Conservation (phyloP, 2,888 invertebrate species). For the Acanthosoma haemorrhoidale region DNA sequence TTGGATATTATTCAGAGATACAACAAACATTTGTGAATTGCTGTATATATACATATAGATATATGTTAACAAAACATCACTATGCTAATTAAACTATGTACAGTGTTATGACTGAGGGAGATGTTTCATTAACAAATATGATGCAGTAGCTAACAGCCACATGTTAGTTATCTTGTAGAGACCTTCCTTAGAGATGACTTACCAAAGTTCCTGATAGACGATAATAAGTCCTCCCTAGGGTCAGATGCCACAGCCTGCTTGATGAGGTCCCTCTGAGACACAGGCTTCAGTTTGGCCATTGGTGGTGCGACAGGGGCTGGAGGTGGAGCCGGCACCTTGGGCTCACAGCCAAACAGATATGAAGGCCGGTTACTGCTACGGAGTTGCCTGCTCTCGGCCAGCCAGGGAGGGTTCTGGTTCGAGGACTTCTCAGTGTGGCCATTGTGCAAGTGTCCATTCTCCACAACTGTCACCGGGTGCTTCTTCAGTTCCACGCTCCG, state of each 20-base stretch:
- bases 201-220: slow-evolving; percentile 66
- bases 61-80: not conserved
- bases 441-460: slow-evolving; percentile 31
- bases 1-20: not conserved
- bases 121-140: slow-evolving; percentile 4
- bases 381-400: not conserved
- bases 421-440: slow-evolving; percentile 12
- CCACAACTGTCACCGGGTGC: slow-evolving; percentile 32
- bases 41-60: too few relatives aligned
- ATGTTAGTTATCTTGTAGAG: slow-evolving; percentile 34
- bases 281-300: not conserved
- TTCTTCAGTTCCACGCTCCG: slow-evolving; percentile 52
- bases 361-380: not conserved
- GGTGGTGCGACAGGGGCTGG: slow-evolving; percentile 16
- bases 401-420: not conserved
- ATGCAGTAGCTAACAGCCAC: not conserved
- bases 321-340: not conserved
- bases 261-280: not conserved
- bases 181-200: slow-evolving; percentile 39
- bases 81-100: slow-evolving; percentile 18
- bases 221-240: slow-evolving; percentile 60
- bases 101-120: slow-evolving; percentile 17
- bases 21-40: not conserved
- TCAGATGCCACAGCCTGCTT: slow-evolving; percentile 47
- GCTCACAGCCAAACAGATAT: slow-evolving; percentile 22